Evolutionary conservation across 2,888 invertebrate species (phyloP).

Genomic region (Cartodere bifasciata): DNA sequence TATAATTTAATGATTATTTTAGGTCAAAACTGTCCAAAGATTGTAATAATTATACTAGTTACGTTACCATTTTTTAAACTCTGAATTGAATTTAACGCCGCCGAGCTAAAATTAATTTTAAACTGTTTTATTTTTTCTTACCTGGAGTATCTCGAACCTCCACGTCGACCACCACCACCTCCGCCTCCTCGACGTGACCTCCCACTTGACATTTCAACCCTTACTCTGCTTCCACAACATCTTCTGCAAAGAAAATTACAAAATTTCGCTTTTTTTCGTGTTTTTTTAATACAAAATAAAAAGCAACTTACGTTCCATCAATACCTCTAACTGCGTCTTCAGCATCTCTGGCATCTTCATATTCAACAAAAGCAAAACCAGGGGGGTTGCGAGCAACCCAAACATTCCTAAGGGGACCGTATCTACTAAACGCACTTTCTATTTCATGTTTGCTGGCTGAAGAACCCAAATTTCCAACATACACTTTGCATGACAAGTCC

Average conservation of each 20-base stretch:
- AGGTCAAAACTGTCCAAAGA: not conserved
- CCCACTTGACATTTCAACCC: slow-evolving; percentile 89
- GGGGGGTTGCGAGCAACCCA: slow-evolving; percentile 98
- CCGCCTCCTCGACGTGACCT: slow-evolving; percentile 54
- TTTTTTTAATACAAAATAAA: not conserved
- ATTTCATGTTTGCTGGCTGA: slow-evolving; percentile 86
- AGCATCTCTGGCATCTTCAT: slow-evolving; percentile 85
- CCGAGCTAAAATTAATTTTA: too few species aligned
- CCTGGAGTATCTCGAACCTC: slow-evolving; percentile 32
- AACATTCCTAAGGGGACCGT: slow-evolving; percentile 83
- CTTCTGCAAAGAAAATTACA: too few species aligned
- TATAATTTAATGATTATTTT: not conserved
- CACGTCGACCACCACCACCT: slow-evolving; percentile 37
- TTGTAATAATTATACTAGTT: too few species aligned
- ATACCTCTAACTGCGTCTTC: slow-evolving; percentile 69
- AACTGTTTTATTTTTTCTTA: too few species aligned
- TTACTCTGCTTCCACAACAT: slow-evolving; percentile 78
- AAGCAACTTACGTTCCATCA: slow-evolving; percentile 28
- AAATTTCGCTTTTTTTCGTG: too few species aligned
- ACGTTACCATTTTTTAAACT: too few species aligned
- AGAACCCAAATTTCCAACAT: slow-evolving; percentile 89
- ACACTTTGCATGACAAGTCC: slow-evolving; percentile 84
- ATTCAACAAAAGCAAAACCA: slow-evolving; percentile 90
- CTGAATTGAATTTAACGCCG: too few species aligned
- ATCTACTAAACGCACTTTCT: slow-evolving; percentile 86